Conservation (phyloP, 2,888 invertebrate species). For the Hartigia nigra region DNA sequence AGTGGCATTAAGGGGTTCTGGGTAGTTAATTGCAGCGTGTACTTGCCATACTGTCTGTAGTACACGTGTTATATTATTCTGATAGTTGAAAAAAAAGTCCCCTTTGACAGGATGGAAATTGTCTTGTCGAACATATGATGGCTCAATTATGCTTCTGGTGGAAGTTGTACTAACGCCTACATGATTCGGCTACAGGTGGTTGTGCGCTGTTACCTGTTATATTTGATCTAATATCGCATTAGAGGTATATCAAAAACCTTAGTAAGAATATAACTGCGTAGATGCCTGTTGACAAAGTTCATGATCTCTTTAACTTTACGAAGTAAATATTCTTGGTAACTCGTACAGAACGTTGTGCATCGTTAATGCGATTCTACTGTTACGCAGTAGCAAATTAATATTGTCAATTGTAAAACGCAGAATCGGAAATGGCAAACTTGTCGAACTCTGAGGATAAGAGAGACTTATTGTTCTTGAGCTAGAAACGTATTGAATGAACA, state of each 20-base stretch:
- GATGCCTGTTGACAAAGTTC: neutral
- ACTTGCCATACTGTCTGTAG: neutral
- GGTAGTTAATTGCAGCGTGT: slow-evolving; percentile 6
- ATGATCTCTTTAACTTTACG: neutral
- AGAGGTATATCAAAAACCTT: neutral
- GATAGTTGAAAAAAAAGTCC: neutral
- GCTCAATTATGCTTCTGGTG: neutral
- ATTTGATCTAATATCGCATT: neutral
- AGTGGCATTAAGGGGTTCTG: neutral
- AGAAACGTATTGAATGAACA: neutral
- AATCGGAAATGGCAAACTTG: neutral
- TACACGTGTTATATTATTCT: neutral
- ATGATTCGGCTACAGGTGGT: neutral
- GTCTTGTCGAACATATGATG: neutral
- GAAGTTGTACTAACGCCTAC: neutral
- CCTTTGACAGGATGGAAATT: neutral
- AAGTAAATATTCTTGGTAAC: neutral
- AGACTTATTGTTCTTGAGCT: neutral
- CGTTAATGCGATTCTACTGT: neutral
- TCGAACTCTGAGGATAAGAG: neutral
- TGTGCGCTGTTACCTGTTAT: neutral
- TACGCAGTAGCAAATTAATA: neutral
- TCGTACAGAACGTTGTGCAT: neutral
- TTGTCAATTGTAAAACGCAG: neutral
- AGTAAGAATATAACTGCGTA: neutral